These are phyloP conservation scores for Helicolenus hilgendorfi DNA, from an alignment of 2,797 vertebrate species.

Conservation along the genomic window DNA sequence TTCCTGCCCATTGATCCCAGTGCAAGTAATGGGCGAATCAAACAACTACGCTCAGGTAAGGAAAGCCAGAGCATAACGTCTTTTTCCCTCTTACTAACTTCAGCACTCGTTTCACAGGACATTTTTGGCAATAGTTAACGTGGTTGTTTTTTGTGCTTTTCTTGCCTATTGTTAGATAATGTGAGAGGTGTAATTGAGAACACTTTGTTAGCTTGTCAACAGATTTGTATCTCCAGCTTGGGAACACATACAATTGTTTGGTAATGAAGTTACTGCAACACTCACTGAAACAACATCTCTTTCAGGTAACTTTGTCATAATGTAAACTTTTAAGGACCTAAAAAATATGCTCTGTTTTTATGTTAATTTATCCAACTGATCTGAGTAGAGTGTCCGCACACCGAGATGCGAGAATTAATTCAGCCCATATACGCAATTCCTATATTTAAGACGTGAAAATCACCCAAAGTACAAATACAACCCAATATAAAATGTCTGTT, in stretches of 20 bases:
- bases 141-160: slow-evolving; percentile 12
- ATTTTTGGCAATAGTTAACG: background rate
- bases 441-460: background rate
- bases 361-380: background rate
- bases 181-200: background rate
- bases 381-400: background rate
- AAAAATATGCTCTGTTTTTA: background rate
- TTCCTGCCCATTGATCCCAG: slow-evolving; percentile 97
- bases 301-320: background rate
- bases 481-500: background rate
- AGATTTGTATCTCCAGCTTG: background rate
- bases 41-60: slow-evolving; percentile 98
- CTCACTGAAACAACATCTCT: background rate
- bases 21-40: slow-evolving; percentile 96
- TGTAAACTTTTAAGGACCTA: background rate
- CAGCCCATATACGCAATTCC: background rate
- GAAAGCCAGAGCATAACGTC: background rate
- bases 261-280: background rate
- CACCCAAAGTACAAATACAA: background rate
- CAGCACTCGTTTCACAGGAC: background rate
- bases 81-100: background rate
- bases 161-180: background rate
- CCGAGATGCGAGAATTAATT: background rate
- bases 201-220: background rate
- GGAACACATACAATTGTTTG: background rate